Evolutionary conservation across 2,888 invertebrate species (phyloP).

Genomic region (Bursaphelenchus okinawaensis): DNA sequence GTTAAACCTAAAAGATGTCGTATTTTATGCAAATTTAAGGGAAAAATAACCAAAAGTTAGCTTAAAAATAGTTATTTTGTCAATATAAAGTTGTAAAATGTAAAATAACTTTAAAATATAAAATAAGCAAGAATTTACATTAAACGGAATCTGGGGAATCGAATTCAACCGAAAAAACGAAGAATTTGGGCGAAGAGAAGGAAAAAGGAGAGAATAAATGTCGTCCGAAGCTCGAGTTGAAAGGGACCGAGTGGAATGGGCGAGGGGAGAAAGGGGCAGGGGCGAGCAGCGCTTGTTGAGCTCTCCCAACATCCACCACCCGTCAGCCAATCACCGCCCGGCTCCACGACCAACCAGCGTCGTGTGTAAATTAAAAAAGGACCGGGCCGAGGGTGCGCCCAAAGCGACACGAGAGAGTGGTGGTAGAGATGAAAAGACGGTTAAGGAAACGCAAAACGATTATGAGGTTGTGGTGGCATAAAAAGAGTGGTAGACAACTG

Average conservation of each 20-base stretch:
- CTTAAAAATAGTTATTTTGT: too few relatives aligned
- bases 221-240: neutral
- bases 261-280: too few relatives aligned
- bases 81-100: too few relatives aligned
- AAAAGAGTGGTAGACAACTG: too few relatives aligned
- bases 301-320: too few relatives aligned
- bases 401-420: neutral
- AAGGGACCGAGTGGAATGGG: neutral
- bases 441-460: neutral
- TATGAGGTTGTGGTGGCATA: neutral
- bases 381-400: neutral
- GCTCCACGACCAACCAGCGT: neutral
- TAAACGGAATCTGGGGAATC: neutral
- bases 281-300: neutral
- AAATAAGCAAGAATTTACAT: too few relatives aligned
- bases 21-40: too few relatives aligned
- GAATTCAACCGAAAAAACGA: neutral
- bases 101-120: too few relatives aligned
- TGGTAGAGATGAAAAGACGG: neutral
- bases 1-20: too few relatives aligned
- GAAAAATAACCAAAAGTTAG: too few relatives aligned
- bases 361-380: neutral
- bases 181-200: neutral
- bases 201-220: neutral
- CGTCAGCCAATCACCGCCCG: neutral